Evolutionary conservation across 2,113 vertebrate genomes (phyloP), one percentile per base, ranked within the genome.

Genomic region (Cryptoleucopteryx plumbea): DNA sequence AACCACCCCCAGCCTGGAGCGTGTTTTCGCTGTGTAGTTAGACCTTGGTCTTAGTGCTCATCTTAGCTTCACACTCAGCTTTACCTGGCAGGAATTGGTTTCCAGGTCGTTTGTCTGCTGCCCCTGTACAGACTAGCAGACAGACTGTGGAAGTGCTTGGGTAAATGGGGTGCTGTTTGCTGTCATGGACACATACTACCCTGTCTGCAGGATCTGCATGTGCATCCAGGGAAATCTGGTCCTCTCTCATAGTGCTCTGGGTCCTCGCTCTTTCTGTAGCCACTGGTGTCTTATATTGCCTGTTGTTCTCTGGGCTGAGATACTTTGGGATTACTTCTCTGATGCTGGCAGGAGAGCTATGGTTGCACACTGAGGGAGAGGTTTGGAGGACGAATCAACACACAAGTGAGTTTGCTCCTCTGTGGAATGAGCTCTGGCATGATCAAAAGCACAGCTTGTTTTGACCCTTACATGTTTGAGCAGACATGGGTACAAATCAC

Each of bases 121-220:
- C 14, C 50, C 15, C 26, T 1, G 0, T 10, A 27, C 32, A 16
- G 18, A 34, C 38, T 43, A 70, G 42, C 65, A 88, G 78, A 62
- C 13, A 67, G 65, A 23, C 55, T 23, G 2, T 5, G 45, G 77
- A 61, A 40, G 13, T 58, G 32, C 43, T 42, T 1, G 1, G 17
- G 21, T 40, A 61, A 77, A 61, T 4, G 18, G 15, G 59, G 32
- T 53, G 34, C 14, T 82, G 10, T 55, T 50, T 75, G 56, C 34
- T 29, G 20, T 20, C 26, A 29, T 20, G 48, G 36, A n/a, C 75
- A 47, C 0, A 0, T 36, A 16, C 47, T 67, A 52, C 79, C 71
- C 56, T 71, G 21, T 20, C 77, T 48, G 73, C 65, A 79, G 61
- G 56, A 47, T 55, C 45, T 71, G 45, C 34, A 6, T 25, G 16